phyloP scores from a whole-genome alignment of 1,140 invertebrate genomes.

The Drosophila lini region DNA sequence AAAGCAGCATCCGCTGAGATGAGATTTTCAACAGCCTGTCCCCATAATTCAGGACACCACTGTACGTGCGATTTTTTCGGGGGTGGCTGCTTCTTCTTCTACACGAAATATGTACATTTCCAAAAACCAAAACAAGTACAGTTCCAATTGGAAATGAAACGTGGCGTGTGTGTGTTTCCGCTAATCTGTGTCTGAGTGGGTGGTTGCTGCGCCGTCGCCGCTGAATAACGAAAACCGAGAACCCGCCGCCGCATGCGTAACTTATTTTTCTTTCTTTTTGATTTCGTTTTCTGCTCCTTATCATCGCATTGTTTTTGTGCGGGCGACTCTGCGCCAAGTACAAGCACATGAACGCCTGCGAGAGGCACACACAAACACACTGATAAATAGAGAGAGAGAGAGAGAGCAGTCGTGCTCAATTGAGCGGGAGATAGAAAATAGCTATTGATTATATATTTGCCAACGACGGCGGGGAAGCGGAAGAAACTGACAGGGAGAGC shows the following conservation, averaged over 20 bases:
- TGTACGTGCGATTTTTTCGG: slow-evolving; percentile 17
- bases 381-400: slow-evolving; percentile 11
- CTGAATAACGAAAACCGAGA: slow-evolving; percentile 20
- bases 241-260: slow-evolving; percentile 67
- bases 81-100: slow-evolving; percentile 15
- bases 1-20: slow-evolving; percentile 27
- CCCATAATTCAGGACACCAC: slow-evolving; percentile 26
- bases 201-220: slow-evolving; percentile 57
- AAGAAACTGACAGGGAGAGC: background rate
- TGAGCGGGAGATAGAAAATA: slow-evolving; percentile 28
- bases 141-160: slow-evolving; percentile 60
- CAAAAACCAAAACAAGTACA: slow-evolving; percentile 49
- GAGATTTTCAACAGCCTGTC: slow-evolving; percentile 15
- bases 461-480: background rate
- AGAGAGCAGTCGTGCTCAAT: slow-evolving; percentile 15
- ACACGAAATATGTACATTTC: slow-evolving; percentile 16
- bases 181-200: background rate
- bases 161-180: slow-evolving; percentile 4
- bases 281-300: slow-evolving; percentile 35
- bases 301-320: slow-evolving; percentile 46
- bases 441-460: slow-evolving; percentile 43
- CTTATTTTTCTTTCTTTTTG: slow-evolving; percentile 54
- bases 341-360: slow-evolving; percentile 1
- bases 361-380: slow-evolving; percentile 3
- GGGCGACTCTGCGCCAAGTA: slow-evolving; percentile 45